Conservation (phyloP, 35 echinoderm and acorn worm genomes). For the Chiridota heheva region DNA sequence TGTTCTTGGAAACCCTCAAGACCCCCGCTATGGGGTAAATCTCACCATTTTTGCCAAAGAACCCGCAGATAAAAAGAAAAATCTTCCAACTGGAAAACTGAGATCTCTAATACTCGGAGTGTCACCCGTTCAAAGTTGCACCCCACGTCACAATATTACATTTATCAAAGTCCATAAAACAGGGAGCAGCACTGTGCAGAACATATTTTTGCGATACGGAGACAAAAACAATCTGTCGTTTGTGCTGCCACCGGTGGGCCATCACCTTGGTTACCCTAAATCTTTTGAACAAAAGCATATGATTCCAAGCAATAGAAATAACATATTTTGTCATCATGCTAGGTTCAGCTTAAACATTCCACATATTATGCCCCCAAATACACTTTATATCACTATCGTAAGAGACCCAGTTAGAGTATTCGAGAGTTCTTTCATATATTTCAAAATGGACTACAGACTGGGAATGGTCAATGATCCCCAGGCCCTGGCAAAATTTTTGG, state of each 20-base stretch:
- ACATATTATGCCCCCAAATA: conserved; percentile 83
- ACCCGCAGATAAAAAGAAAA: too few species aligned
- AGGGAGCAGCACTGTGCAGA: conserved; percentile 96
- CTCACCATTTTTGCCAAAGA: too few species aligned
- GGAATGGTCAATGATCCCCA: conserved; percentile 55
- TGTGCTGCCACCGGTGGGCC: conserved; percentile 63
- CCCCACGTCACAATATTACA: conserved; percentile 73
- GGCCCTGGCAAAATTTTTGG: conserved; percentile 69
- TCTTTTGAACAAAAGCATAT: conserved; percentile 80
- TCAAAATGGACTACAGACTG: conserved; percentile 80
- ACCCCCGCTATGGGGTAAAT: too few species aligned
- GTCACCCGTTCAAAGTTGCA: conserved; percentile 52
- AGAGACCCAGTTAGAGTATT: conserved; percentile 92
- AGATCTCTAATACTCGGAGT: too few species aligned
- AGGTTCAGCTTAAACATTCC: conserved; percentile 70
- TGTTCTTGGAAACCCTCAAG: too few species aligned
- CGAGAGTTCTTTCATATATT: conserved; percentile 98
- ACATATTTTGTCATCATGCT: conserved; percentile 90
- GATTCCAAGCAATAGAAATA: conserved; percentile 41
- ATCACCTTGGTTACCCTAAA: conserved; percentile 75
- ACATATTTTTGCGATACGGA: conserved; percentile 88
- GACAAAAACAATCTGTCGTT: conserved; percentile 75
- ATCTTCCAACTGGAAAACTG: too few species aligned
- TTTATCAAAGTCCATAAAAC: conserved; percentile 96
- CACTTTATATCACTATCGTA: conserved; percentile 85